Conservation (phyloP, 2,888 invertebrate genomes). For the Lasius platythorax region DNA sequence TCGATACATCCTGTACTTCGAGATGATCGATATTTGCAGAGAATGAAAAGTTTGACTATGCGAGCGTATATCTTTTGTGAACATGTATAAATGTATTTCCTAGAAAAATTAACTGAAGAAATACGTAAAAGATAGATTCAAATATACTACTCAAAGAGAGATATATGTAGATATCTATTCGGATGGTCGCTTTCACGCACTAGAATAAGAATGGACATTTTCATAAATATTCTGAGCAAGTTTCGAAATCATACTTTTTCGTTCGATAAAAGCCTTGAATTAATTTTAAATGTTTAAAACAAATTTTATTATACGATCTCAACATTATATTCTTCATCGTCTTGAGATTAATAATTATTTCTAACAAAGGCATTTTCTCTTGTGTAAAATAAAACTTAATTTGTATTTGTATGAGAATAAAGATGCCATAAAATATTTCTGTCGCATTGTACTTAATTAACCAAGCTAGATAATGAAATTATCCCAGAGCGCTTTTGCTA, state of each 20-base stretch:
- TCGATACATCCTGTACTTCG: not conserved
- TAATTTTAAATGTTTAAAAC: not conserved
- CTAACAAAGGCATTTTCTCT: constrained; percentile 21
- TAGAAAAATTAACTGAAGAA: constrained; percentile 44
- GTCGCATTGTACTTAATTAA: constrained; percentile 33
- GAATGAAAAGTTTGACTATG: not conserved
- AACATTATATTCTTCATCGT: not conserved
- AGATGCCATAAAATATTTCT: constrained; percentile 21
- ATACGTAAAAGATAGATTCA: constrained; percentile 46
- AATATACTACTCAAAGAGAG: constrained; percentile 15
- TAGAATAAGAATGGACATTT: not conserved
- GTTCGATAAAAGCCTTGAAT: not conserved
- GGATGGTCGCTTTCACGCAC: not conserved
- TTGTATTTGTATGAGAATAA: constrained; percentile 30
- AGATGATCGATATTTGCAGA: not conserved
- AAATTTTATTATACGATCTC: not conserved
- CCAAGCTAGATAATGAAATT: constrained; percentile 37
- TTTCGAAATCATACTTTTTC: not conserved
- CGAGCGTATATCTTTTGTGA: not conserved
- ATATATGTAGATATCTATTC: not conserved
- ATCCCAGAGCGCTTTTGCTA: not conserved
- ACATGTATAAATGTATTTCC: constrained; percentile 14
- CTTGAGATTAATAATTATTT: not conserved
- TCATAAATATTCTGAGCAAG: not conserved
- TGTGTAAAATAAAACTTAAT: constrained; percentile 45